These are phyloP conservation scores for Psammodynastes pulverulentus DNA, from an alignment of 2,113 vertebrate genomes.

Conservation along the genomic window DNA sequence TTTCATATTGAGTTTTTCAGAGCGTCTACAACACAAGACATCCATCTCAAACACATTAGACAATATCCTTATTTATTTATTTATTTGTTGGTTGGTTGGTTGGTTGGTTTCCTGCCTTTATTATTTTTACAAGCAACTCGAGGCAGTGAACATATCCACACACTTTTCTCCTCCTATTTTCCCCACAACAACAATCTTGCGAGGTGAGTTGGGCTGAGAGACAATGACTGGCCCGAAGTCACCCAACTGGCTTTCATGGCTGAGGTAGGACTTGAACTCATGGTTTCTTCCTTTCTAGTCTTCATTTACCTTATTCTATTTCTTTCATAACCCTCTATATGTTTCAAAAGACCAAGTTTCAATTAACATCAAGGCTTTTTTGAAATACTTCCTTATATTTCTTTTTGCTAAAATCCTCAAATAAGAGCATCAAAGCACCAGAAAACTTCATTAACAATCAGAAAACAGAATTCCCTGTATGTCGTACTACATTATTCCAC, in stretches of 20 bases:
- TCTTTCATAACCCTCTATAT: neutral
- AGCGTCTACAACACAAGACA: neutral
- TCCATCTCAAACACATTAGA: neutral
- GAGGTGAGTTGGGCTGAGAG: neutral
- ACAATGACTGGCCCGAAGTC: neutral
- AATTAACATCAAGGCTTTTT: neutral
- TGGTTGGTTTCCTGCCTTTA: neutral
- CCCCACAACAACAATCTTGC: neutral
- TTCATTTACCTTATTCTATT: neutral
- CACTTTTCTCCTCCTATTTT: neutral
- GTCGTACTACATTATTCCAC: neutral
- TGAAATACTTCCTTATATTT: neutral
- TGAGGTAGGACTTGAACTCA: neutral
- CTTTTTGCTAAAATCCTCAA: neutral
- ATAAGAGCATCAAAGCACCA: neutral
- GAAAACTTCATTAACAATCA: neutral
- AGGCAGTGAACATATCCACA: neutral
- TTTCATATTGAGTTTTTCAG: neutral
- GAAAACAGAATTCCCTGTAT: neutral
- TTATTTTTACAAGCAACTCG: neutral
- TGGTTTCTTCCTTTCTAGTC: neutral
- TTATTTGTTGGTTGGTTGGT: neutral
- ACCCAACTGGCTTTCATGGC: neutral
- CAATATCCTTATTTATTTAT: neutral
- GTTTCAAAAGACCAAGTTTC: neutral